These are phyloP conservation scores for Mastigias papua DNA, from an alignment of 30 jellyfish, hydroid and myxozoan species.

Conservation along the genomic window DNA sequence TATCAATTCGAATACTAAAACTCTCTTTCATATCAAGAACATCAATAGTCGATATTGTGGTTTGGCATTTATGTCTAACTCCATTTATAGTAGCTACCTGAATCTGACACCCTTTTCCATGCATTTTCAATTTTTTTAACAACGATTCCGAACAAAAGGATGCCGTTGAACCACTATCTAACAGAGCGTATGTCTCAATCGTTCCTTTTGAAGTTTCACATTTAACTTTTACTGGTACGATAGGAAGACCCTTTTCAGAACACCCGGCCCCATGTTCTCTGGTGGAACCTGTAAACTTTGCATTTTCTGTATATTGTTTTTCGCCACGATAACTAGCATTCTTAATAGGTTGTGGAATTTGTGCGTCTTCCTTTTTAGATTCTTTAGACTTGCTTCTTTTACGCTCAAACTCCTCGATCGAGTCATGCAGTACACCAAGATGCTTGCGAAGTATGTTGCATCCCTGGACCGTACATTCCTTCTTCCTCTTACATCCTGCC, in stretches of 20 bases:
- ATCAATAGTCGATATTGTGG: too few species aligned
- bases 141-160: constrained; percentile 37
- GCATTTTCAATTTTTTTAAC: constrained; percentile 24
- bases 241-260: constrained; percentile 48
- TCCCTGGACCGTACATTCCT: constrained; percentile 38
- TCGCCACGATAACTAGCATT: neutral
- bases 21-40: too few species aligned
- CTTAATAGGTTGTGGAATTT: too few species aligned
- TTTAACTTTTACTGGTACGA: constrained; percentile 42
- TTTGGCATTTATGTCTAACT: constrained; percentile 16
- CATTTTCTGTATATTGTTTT: neutral
- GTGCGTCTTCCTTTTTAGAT: too few species aligned
- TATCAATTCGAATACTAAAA: too few species aligned
- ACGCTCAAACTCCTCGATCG: constrained; percentile 34
- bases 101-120: constrained; percentile 49
- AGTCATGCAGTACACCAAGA: constrained; percentile 24
- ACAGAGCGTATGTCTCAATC: constrained; percentile 37
- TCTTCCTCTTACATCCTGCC: constrained; percentile 55
- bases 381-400: too few species aligned
- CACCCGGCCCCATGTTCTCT: neutral
- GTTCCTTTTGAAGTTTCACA: neutral
- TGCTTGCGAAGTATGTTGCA: constrained; percentile 46
- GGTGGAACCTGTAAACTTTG: constrained; percentile 22
- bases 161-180: constrained; percentile 54
- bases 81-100: constrained; percentile 57